phyloP scores from a whole-genome alignment of 1,140 invertebrate genomes.

The Temnothorax longispinosus region DNA sequence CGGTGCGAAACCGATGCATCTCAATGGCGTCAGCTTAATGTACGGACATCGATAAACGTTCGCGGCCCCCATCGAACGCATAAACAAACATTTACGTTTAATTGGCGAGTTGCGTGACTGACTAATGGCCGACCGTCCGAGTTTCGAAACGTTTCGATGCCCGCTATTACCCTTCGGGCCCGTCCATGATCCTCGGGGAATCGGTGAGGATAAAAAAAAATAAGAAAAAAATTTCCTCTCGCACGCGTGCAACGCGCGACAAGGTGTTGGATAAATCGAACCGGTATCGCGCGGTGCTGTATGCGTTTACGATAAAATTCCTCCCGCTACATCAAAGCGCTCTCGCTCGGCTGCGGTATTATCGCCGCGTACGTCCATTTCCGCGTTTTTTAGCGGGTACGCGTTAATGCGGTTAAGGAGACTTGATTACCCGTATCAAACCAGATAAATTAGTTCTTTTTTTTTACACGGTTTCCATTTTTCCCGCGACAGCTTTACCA shows the following conservation, averaged over 20 bases:
- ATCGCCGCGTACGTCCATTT: constrained; percentile 49
- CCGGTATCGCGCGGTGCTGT: constrained; percentile 30
- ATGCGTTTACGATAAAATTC: constrained; percentile 59
- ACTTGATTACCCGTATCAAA: constrained; percentile 60
- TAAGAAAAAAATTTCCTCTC: background rate
- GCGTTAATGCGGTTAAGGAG: constrained; percentile 59
- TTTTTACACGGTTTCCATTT: constrained; percentile 40
- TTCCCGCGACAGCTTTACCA: constrained; percentile 19
- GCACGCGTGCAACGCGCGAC: constrained; percentile 9
- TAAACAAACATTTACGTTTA: constrained; percentile 85
- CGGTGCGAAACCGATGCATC: constrained; percentile 66
- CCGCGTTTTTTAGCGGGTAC: constrained; percentile 55
- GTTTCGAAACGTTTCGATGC: constrained; percentile 76
- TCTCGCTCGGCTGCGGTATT: constrained; percentile 32
- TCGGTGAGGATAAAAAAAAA: constrained; percentile 61
- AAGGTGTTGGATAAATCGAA: constrained; percentile 70
- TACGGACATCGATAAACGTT: constrained; percentile 83
- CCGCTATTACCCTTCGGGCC: constrained; percentile 58
- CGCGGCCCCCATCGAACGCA: constrained; percentile 77
- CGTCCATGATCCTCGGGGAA: constrained; percentile 58
- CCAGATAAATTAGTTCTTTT: constrained; percentile 45
- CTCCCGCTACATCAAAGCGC: constrained; percentile 53
- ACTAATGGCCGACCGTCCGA: constrained; percentile 73
- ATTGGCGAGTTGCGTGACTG: constrained; percentile 79
- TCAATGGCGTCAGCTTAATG: constrained; percentile 79